Conservation (phyloP, 2,113 vertebrate species). For the Strix aluco region DNA sequence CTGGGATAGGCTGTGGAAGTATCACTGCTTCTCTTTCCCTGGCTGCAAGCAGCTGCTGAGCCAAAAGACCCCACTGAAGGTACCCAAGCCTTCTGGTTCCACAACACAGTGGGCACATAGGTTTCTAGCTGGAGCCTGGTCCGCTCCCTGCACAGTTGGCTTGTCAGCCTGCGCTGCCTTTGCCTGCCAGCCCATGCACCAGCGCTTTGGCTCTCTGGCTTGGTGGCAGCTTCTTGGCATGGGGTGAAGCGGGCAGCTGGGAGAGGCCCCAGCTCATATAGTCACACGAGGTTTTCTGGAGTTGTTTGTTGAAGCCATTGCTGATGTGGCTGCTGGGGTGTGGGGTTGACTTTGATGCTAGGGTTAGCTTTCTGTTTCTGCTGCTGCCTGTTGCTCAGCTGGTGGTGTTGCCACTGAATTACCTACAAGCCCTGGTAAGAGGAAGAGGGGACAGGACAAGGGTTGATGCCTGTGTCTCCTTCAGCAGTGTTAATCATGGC, state of each 20-base stretch:
- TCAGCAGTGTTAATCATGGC: fast-evolving
- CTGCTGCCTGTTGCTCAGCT: not conserved
- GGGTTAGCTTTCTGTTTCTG: not conserved
- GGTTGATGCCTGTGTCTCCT: not conserved
- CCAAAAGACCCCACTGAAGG: not conserved
- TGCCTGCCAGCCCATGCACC: not conserved
- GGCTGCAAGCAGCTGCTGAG: fast-evolving
- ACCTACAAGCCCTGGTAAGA: not conserved
- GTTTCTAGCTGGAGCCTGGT: fast-evolving
- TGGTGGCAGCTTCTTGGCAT: not conserved
- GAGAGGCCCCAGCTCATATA: not conserved
- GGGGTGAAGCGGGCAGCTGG: not conserved
- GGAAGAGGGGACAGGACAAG: not conserved
- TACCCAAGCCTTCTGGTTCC: not conserved
- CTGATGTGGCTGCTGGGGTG: not conserved
- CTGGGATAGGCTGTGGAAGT: not conserved
- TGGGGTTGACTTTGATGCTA: not conserved
- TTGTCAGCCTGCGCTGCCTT: not conserved
- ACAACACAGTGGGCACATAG: fast-evolving
- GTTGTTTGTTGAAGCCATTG: not conserved
- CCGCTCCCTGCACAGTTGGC: fast-evolving
- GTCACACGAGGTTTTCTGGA: not conserved
- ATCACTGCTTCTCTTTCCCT: fast-evolving
- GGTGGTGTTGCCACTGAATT: not conserved
- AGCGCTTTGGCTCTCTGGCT: not conserved